phyloP scores from a whole-genome alignment of 2,113 vertebrate genomes.

The Melospiza melodia region DNA sequence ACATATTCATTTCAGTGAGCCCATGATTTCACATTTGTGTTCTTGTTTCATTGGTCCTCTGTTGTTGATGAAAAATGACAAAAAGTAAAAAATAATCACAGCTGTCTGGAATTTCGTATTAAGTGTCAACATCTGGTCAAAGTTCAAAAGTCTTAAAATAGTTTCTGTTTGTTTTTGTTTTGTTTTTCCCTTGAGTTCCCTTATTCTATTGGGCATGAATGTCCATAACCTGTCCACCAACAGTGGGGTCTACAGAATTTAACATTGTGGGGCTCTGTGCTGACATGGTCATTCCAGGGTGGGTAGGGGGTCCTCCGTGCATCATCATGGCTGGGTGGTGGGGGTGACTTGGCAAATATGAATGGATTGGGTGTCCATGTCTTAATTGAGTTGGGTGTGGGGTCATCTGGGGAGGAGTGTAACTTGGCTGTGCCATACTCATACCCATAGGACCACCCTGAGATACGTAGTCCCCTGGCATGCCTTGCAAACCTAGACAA shows the following conservation, averaged over 20 bases:
- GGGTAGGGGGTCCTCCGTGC: conserved; percentile 91
- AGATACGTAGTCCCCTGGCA: conserved; percentile 95
- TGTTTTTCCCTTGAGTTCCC: conserved; percentile 87
- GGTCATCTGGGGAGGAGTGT: conserved; percentile 92
- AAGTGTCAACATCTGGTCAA: conserved; percentile 97
- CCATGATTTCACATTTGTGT: conserved; percentile 96
- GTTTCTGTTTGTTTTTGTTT: conserved; percentile 77
- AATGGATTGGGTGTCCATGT: conserved; percentile 88
- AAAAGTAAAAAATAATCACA: conserved; percentile 96
- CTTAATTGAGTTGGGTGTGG: conserved; percentile 88
- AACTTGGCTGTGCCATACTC: conserved; percentile 95
- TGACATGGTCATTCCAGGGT: conserved; percentile 93
- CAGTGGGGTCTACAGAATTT: conserved; percentile 89
- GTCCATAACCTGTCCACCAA: conserved; percentile 93
- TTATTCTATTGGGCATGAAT: conserved; percentile 93
- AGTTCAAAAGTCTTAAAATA: conserved; percentile 96
- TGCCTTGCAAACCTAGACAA: conserved; percentile 93
- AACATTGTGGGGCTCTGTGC: conserved; percentile 91
- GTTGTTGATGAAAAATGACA: conserved; percentile 95
- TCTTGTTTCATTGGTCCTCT: conserved; percentile 97
- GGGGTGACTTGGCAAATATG: conserved; percentile 87
- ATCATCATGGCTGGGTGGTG: conserved; percentile 93
- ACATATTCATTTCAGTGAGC: conserved; percentile 89
- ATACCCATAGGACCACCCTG: conserved; percentile 99
- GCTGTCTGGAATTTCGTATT: conserved; percentile 97